A percentile compares a stretch with the other conserved stretches of the same genome.
Conservation (phyloP, 1,140 invertebrate species). For the Apis cerana region DNA sequence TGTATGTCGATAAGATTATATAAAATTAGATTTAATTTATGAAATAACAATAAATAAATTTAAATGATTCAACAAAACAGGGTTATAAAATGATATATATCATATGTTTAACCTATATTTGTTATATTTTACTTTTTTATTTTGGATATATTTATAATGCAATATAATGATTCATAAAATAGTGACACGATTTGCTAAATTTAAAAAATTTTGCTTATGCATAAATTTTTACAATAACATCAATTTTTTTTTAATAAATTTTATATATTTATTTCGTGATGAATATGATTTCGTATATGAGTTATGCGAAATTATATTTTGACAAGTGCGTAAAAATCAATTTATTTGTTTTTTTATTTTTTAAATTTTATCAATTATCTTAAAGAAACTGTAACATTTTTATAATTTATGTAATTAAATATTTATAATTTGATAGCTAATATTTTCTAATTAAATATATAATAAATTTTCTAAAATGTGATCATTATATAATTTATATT, state of each 20-base stretch:
- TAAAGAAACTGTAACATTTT: background rate
- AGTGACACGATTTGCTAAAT: background rate
- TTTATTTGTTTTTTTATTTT: no score
- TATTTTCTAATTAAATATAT: background rate
- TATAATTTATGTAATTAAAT: background rate
- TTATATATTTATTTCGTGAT: background rate
- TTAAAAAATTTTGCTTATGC: background rate
- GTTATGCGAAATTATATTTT: background rate
- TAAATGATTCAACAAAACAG: background rate
- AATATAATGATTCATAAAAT: background rate
- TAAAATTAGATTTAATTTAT: background rate
- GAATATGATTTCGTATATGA: background rate
- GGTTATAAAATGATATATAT: background rate
- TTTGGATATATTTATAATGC: background rate
- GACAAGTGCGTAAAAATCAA: background rate
- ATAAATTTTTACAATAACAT: background rate
- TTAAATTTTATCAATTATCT: no score
- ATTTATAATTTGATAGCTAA: background rate
- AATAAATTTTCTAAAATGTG: background rate
- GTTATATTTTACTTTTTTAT: background rate
- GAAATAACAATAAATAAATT: background rate
- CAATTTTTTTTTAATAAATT: background rate
- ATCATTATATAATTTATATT: background rate
- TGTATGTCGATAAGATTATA: background rate
- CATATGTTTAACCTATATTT: slow-evolving; percentile 12